Base-by-base conservation (phyloP, 2,888 invertebrate genomes). In the Gymnoscelis rufifasciata region DNA sequence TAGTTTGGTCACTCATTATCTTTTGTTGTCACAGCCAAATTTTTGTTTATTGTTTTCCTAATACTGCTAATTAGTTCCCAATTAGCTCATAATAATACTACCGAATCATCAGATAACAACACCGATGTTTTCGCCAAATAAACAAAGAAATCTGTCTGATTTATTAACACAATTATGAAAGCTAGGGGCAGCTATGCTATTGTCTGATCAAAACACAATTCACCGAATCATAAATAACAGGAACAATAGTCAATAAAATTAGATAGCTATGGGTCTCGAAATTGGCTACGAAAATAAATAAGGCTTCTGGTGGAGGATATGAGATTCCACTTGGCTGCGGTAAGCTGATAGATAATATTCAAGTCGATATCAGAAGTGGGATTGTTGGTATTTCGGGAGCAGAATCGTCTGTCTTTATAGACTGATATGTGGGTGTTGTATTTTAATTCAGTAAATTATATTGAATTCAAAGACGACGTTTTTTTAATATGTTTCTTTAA, bases 241-340 rank as follows among this genome's bases (percentile, higher is more conserved):
- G 80, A 82, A 83, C 82, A 83, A 83, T 83, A 78, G 75, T 74
- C 82, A 78, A 81, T 83, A 82, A 83, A 83, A 80, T 80, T 80
- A 81, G 75, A 78, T 71, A 70, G 72, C 60, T 67, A 31, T 31
- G 35, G 35, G 11, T 11, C 35, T 66, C 66, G 69, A 72, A 76
- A 75, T 73, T 73, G 74, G 64, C 65, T 64, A 69, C 66, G 71
- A 72, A 70, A 74, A 75, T 71, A 74, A 71, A 74, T 74, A 72
- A 69, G 65, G 66, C 66, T 73, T 68, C 64, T 64, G 62, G 53
- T 54, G 60, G 57, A 64, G 65, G 61, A 68, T 69, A 68, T 69
- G 63, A 69, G 68, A 63, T 66, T 65, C 60, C 60, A 66, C 64
- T 70, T 69, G 59, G 62, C 59, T 48, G 60, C 57, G 51, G 62